A percentile compares a stretch with the other conserved stretches of the same genome.
Conservation (phyloP, 2,113 vertebrate genomes). For the Chunga burmeisteri region DNA sequence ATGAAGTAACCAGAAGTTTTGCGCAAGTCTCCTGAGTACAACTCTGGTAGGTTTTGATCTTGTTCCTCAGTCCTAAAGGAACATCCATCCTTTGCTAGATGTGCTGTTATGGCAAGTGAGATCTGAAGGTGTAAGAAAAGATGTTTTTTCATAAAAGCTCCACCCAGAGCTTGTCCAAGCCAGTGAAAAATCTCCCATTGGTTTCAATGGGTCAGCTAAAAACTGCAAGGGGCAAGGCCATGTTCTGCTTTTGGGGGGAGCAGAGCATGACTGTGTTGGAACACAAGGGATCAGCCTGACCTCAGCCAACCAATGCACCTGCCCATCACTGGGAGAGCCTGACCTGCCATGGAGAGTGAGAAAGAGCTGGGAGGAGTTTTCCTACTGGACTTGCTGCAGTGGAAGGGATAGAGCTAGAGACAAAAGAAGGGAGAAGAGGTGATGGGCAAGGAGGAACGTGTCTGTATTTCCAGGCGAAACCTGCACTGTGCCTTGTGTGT, state of each 20-base stretch:
- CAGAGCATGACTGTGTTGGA: neutral
- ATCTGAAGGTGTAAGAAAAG: neutral
- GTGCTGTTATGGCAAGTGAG: neutral
- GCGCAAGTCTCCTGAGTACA: neutral
- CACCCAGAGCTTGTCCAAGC: neutral
- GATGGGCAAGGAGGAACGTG: neutral
- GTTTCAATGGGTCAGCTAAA: neutral
- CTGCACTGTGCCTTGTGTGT: neutral
- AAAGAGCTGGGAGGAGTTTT: neutral
- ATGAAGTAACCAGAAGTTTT: neutral
- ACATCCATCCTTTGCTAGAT: neutral
- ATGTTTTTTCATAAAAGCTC: neutral
- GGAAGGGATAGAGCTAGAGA: neutral
- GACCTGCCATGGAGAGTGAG: neutral
- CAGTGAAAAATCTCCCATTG: neutral
- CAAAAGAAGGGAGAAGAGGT: neutral
- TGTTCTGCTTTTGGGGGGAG: accelerated
- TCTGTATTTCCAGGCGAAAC: neutral
- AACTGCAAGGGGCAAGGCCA: neutral
- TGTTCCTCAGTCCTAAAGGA: neutral
- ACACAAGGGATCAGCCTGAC: neutral
- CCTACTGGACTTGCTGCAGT: neutral
- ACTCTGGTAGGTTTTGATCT: neutral
- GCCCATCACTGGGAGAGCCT: neutral
- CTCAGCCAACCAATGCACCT: neutral